Percentiles rank a stretch among this genome's conserved stretches.
Conservation (phyloP, 92 coral and sea anemone species). For the Actinernus sp. region DNA sequence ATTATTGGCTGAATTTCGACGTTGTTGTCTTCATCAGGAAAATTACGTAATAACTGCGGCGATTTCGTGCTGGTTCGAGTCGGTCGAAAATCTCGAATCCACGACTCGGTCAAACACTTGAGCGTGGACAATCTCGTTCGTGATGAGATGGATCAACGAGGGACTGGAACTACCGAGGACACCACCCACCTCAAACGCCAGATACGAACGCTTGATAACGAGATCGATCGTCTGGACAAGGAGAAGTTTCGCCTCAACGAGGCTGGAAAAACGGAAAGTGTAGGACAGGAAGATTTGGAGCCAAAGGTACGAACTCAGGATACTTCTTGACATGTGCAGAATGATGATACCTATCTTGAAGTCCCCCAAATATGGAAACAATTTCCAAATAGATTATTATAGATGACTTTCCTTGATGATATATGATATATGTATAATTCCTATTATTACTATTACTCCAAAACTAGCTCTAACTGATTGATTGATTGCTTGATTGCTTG, state of each 20-base stretch:
- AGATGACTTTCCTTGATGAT: too few relatives aligned
- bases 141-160: slow-evolving; percentile 23
- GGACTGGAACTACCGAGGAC: not conserved
- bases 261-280: not conserved
- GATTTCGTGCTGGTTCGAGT: slow-evolving; percentile 80
- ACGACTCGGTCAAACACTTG: slow-evolving; percentile 47
- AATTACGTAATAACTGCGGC: slow-evolving; percentile 72
- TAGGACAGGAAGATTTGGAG: too few relatives aligned
- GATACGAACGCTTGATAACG: slow-evolving; percentile 17
- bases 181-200: slow-evolving; percentile 3
- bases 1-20: too few relatives aligned
- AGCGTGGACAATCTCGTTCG: slow-evolving; percentile 68
- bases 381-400: too few relatives aligned
- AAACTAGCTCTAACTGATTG: too few relatives aligned
- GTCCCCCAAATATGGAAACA: too few relatives aligned
- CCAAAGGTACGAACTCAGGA: too few relatives aligned
- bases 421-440: too few relatives aligned
- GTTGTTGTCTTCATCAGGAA: slow-evolving; percentile 9
- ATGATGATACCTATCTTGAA: too few relatives aligned
- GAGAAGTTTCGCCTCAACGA: slow-evolving; percentile 14
- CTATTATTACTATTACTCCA: too few relatives aligned
- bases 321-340: too few relatives aligned
- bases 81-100: slow-evolving; percentile 84
- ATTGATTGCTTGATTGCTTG: too few relatives aligned
- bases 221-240: slow-evolving; percentile 38